phyloP scores from a whole-genome alignment of 2,888 invertebrate genomes.

The Nephrocerus scutellatus region DNA sequence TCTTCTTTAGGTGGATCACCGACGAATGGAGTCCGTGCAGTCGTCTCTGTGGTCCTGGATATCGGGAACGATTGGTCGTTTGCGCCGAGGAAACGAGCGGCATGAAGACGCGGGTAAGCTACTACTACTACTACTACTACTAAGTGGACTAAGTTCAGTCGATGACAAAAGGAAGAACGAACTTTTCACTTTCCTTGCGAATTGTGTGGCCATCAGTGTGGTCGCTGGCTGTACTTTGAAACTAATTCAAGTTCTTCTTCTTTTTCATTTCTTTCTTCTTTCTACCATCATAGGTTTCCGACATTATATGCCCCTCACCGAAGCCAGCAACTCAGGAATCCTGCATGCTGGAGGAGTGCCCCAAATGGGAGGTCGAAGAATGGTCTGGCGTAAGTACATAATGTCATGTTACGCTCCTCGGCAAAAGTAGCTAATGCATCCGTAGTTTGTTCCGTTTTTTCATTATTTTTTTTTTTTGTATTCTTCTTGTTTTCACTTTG shows the following conservation, averaged over 20 bases:
- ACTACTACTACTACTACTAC: no score
- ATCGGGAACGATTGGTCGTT: constrained; percentile 70
- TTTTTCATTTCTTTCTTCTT: constrained; percentile 21
- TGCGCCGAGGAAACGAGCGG: constrained; percentile 79
- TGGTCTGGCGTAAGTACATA: constrained; percentile 81
- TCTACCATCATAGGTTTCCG: constrained; percentile 55
- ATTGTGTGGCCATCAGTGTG: neutral
- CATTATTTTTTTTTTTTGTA: neutral
- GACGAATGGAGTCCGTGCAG: constrained; percentile 87
- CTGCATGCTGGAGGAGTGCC: constrained; percentile 80
- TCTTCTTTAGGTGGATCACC: constrained; percentile 68
- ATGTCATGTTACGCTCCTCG: constrained; percentile 9
- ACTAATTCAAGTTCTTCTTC: constrained; percentile 18
- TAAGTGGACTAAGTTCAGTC: no score
- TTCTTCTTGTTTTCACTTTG: neutral
- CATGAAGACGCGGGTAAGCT: constrained; percentile 65
- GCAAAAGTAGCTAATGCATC: constrained; percentile 1
- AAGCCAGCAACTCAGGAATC: constrained; percentile 74
- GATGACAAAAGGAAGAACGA: no score
- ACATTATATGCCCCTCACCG: constrained; percentile 66
- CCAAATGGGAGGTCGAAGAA: constrained; percentile 76
- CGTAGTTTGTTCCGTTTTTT: neutral
- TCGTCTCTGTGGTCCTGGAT: constrained; percentile 79
- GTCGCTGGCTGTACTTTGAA: neutral
- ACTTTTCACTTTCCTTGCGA: no score